phyloP scores from a whole-genome alignment of 2,113 vertebrate species.

The Heliornis fulica region DNA sequence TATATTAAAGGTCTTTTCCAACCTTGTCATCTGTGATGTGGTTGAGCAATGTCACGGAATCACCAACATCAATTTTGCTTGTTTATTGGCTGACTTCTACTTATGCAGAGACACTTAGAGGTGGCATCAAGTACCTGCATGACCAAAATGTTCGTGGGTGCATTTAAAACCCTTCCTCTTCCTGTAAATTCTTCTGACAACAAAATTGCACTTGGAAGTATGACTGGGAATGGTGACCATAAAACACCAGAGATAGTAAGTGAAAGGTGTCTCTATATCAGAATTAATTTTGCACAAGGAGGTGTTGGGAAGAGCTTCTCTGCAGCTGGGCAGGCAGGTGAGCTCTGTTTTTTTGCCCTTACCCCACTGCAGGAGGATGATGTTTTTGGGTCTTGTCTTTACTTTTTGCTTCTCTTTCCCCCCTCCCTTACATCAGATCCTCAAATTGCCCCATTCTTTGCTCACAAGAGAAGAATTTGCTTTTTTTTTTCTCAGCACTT shows the following conservation, averaged over 20 bases:
- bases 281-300: background rate
- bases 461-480: background rate
- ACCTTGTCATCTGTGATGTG: too few species aligned
- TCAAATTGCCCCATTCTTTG: background rate
- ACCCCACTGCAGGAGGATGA: background rate
- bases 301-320: background rate
- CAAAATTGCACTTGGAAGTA: background rate
- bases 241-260: background rate
- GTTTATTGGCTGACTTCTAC: background rate
- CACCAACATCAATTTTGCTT: rapidly evolving
- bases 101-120: background rate
- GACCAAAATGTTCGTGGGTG: background rate
- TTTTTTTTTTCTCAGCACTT: background rate
- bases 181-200: background rate
- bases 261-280: too few species aligned
- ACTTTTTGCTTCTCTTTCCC: background rate
- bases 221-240: background rate
- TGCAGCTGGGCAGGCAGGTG: background rate
- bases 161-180: background rate
- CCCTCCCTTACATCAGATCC: background rate
- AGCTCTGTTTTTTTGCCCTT: background rate
- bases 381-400: background rate
- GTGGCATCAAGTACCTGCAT: rapidly evolving
- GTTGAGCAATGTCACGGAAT: too few species aligned
- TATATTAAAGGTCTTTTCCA: too few species aligned